Conservation (phyloP, 2,113 vertebrate species). For the Pelobates fuscus region DNA sequence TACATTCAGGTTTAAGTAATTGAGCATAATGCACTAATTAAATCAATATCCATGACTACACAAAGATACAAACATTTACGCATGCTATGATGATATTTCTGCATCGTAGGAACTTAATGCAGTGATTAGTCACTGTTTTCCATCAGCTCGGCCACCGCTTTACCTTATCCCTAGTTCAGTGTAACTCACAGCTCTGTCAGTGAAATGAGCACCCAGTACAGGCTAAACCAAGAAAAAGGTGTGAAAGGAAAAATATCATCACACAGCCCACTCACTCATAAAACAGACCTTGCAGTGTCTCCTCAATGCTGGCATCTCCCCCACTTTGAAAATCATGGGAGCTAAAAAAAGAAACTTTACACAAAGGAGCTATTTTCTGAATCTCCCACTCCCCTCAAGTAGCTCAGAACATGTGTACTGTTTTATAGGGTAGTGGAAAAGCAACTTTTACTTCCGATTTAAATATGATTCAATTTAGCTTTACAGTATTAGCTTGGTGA, state of each 20-base stretch:
- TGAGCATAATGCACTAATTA: not conserved
- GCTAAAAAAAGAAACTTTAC: conserved; percentile 43
- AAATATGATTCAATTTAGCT: conserved; percentile 5
- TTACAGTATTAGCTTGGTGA: not conserved
- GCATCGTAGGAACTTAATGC: not conserved
- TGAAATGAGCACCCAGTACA: not conserved
- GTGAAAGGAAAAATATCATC: conserved; percentile 30
- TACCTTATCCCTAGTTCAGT: not conserved
- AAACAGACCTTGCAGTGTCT: conserved; percentile 31
- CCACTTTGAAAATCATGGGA: conserved; percentile 13
- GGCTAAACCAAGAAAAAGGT: conserved; percentile 9
- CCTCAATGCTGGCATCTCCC: not conserved
- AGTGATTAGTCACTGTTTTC: not conserved
- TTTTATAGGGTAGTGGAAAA: conserved; percentile 11
- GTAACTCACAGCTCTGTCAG: not conserved
- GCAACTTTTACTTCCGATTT: conserved; percentile 5
- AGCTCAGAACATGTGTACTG: not conserved
- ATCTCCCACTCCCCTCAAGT: not conserved
- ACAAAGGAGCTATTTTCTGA: conserved; percentile 44
- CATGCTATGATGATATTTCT: not conserved
- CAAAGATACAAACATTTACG: not conserved
- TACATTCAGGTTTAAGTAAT: not conserved
- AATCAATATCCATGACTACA: not conserved
- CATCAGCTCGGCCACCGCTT: not conserved
- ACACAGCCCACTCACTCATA: not conserved